phyloP scores from a whole-genome alignment of 2,113 vertebrate genomes.

The Hippocampus comes region DNA sequence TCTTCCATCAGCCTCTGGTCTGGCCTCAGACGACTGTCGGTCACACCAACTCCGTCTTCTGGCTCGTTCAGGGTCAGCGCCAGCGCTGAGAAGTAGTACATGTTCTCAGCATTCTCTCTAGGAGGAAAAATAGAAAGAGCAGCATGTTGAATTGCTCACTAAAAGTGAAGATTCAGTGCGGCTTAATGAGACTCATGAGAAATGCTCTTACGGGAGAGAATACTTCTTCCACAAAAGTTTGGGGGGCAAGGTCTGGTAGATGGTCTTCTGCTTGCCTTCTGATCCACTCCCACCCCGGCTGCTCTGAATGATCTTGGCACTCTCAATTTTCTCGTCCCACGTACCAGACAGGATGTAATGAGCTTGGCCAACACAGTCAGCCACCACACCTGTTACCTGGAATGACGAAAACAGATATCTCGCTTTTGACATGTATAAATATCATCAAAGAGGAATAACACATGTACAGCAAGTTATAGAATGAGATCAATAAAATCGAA shows the following conservation, averaged over 20 bases:
- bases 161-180: slow-evolving; percentile 1
- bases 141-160: background rate
- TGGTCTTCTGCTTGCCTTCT: slow-evolving; percentile 92
- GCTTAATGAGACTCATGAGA: background rate
- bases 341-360: slow-evolving; percentile 94
- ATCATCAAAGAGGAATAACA: background rate
- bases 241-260: slow-evolving; percentile 91
- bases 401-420: background rate
- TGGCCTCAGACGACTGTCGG: slow-evolving; percentile 87
- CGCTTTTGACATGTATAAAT: background rate
- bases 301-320: slow-evolving; percentile 90
- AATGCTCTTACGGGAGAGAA: slow-evolving; percentile 84
- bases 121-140: accelerated
- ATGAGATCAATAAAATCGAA: background rate
- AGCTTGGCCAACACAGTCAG: slow-evolving; percentile 79
- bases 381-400: slow-evolving; percentile 92
- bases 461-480: background rate
- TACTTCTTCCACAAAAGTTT: slow-evolving; percentile 96
- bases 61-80: slow-evolving; percentile 91
- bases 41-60: slow-evolving; percentile 80
- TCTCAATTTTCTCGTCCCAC: slow-evolving; percentile 97
- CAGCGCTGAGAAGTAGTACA: slow-evolving; percentile 94
- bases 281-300: slow-evolving; percentile 77
- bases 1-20: slow-evolving; percentile 97
- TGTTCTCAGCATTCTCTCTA: slow-evolving; percentile 95